These are phyloP conservation scores for Phylloscopus trochilus DNA, from an alignment of 2,113 vertebrate genomes.

Conservation along the genomic window DNA sequence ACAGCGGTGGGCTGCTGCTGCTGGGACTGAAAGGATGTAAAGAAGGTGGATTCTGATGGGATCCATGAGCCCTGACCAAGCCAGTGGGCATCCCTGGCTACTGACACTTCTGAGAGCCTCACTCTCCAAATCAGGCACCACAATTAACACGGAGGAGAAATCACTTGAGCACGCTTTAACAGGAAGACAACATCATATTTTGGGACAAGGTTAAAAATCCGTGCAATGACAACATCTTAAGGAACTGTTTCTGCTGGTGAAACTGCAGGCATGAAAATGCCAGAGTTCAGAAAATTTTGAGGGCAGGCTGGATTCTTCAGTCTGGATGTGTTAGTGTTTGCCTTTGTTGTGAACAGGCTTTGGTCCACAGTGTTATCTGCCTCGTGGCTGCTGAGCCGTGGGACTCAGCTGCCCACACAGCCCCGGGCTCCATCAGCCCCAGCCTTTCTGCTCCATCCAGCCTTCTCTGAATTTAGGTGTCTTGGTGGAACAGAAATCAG, in stretches of 20 bases:
- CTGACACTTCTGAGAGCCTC: neutral
- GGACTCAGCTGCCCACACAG: neutral
- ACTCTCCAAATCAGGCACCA: neutral
- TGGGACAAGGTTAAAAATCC: neutral
- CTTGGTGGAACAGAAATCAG: neutral
- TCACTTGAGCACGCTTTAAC: neutral
- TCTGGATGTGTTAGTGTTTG: neutral
- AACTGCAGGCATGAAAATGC: neutral
- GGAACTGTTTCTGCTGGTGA: neutral
- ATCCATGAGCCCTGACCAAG: neutral
- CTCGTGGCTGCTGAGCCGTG: neutral
- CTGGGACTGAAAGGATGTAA: neutral
- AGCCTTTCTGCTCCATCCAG: neutral
- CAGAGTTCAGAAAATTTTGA: neutral
- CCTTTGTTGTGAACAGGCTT: neutral
- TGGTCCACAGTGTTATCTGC: neutral
- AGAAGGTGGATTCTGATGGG: neutral
- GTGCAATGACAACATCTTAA: neutral
- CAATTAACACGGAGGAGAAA: neutral
- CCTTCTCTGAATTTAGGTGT: neutral
- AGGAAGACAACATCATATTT: neutral
- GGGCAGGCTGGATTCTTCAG: neutral
- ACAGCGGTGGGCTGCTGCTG: rapidly evolving
- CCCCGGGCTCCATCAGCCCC: rapidly evolving
- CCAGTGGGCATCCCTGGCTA: neutral